These are phyloP conservation scores for Cathartes aura DNA, from an alignment of 2,113 vertebrate genomes.

Conservation along the genomic window DNA sequence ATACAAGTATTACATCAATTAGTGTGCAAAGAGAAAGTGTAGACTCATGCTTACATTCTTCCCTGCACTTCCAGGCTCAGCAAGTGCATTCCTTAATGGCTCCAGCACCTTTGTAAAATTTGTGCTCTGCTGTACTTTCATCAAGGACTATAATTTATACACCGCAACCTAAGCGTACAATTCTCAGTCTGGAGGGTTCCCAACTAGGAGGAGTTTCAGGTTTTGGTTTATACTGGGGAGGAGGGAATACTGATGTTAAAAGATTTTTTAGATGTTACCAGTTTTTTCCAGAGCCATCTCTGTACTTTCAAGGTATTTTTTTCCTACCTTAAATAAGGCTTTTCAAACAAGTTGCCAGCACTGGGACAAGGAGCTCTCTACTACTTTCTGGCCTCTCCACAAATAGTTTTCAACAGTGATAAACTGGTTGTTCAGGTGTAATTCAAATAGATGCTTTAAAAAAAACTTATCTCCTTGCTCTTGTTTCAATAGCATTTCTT, in stretches of 20 bases:
- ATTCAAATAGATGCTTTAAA: neutral
- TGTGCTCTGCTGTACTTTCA: neutral
- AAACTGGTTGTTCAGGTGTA: neutral
- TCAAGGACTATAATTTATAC: neutral
- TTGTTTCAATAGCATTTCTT: neutral
- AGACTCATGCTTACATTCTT: neutral
- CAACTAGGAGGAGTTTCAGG: neutral
- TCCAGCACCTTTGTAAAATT: neutral
- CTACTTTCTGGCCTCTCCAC: neutral
- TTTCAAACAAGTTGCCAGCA: neutral
- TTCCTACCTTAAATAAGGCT: neutral
- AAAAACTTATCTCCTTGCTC: neutral
- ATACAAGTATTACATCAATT: neutral
- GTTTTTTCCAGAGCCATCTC: neutral
- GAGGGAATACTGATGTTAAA: neutral
- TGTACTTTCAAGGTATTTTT: neutral
- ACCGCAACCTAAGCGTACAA: neutral
- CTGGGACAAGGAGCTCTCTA: neutral
- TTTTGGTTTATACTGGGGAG: neutral
- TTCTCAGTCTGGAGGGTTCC: neutral
- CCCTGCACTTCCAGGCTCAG: neutral
- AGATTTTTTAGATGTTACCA: neutral
- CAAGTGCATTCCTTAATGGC: neutral
- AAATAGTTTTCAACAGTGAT: neutral
- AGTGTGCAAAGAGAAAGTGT: accelerated